phyloP scores from a whole-genome alignment of 2,113 vertebrate species.

The Melanotaenia duboulayi region DNA sequence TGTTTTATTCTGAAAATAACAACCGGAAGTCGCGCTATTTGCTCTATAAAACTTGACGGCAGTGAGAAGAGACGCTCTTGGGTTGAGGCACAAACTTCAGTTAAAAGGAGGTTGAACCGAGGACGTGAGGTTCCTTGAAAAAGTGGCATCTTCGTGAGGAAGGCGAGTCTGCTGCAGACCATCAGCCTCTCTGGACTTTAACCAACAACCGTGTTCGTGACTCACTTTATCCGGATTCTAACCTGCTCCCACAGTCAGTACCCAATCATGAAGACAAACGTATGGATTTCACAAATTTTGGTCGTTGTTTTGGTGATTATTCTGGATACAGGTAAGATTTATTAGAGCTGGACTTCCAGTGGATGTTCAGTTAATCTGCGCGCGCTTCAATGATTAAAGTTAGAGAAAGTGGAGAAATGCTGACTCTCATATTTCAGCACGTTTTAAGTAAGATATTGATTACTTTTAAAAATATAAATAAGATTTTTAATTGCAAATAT shows the following conservation, averaged over 20 bases:
- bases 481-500: background rate
- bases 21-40: constrained; percentile 33
- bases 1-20: constrained; percentile 59
- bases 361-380: background rate
- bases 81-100: constrained; percentile 47
- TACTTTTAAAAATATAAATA: too few species aligned
- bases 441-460: background rate
- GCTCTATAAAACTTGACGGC: constrained; percentile 16
- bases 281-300: constrained; percentile 79
- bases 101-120: constrained; percentile 77
- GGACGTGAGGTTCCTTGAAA: constrained; percentile 73
- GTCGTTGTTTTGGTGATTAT: constrained; percentile 67
- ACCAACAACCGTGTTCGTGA: constrained; percentile 5
- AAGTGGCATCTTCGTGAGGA: constrained; percentile 66
- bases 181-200: constrained; percentile 63
- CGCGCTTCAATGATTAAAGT: background rate
- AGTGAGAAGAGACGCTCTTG: constrained; percentile 51
- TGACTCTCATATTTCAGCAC: background rate
- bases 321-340: constrained; percentile 75
- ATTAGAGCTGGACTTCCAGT: background rate
- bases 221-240: constrained; percentile 46
- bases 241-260: constrained; percentile 21
- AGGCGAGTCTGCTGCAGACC: constrained; percentile 51
- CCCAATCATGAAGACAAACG: constrained; percentile 70
- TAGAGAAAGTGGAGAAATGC: background rate